Evolutionary conservation across 2,888 invertebrate species (phyloP).

Genomic region (Osmoderma eremita): DNA sequence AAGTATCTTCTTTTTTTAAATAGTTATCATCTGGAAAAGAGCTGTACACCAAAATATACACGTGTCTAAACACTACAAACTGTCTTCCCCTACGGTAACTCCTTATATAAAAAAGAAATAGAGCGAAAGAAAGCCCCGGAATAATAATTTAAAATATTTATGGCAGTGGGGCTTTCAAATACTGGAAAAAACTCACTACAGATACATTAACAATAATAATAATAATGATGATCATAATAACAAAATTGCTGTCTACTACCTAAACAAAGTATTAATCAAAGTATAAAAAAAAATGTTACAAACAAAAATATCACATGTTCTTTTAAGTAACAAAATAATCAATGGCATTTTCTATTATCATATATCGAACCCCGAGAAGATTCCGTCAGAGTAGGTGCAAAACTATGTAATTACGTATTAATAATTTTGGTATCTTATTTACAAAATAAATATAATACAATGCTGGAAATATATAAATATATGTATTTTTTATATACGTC

Average conservation of each 20-base stretch:
- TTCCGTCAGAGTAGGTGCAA: constrained; percentile 7
- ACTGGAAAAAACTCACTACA: no score
- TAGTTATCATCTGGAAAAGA: no score
- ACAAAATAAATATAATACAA: constrained; percentile 5
- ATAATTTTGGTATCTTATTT: constrained; percentile 1
- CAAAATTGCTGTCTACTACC: no score
- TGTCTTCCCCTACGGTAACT: not conserved
- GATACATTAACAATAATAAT: no score
- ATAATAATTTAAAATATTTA: not conserved
- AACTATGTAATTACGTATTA: not conserved
- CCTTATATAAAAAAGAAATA: not conserved
- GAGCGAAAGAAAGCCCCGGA: not conserved
- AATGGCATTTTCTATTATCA: not conserved
- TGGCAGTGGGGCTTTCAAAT: constrained; percentile 18
- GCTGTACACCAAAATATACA: constrained; percentile 10
- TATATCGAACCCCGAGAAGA: not conserved
- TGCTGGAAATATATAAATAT: constrained; percentile 22
- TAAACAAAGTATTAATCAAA: not conserved
- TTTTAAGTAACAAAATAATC: constrained; percentile 28
- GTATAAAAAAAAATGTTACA: constrained; percentile 1
- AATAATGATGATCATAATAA: no score
- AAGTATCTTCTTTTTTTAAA: no score
- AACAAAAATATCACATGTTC: constrained; percentile 26
- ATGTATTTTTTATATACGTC: not conserved
- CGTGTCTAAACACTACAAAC: not conserved